Evolutionary conservation across 2,113 vertebrate species (phyloP).

Genomic region (Cavia porcellus): DNA sequence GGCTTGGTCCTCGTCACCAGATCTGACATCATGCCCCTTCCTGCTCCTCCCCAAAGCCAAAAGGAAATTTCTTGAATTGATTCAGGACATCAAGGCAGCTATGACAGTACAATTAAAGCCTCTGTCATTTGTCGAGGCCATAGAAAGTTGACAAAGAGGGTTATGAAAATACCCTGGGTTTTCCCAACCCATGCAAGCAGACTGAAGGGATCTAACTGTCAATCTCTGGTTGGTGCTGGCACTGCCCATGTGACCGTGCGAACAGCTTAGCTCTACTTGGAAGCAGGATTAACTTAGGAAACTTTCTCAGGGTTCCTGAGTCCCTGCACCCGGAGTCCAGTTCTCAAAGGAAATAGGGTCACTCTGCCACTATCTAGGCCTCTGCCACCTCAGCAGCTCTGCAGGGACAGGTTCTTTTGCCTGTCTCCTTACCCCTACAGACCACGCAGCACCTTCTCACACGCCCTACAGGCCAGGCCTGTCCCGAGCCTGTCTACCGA

Average conservation of each 20-base stretch:
- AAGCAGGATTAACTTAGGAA: neutral
- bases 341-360: neutral
- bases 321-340: neutral
- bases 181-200: neutral
- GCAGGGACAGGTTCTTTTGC: neutral
- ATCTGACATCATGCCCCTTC: neutral
- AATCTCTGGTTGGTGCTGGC: neutral
- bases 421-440: neutral
- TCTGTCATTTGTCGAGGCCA: neutral
- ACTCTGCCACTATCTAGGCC: rapidly evolving
- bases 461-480: neutral
- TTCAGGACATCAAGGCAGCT: neutral
- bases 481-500: neutral
- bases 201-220: neutral
- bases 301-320: neutral
- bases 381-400: neutral
- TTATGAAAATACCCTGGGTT: neutral
- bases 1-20: neutral
- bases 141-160: neutral
- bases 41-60: neutral
- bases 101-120: neutral
- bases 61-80: neutral
- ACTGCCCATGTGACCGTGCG: neutral
- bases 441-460: neutral
- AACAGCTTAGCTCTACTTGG: neutral